Base-by-base conservation (phyloP, 2,888 invertebrate genomes). In the Dichetophora obliterata region DNA sequence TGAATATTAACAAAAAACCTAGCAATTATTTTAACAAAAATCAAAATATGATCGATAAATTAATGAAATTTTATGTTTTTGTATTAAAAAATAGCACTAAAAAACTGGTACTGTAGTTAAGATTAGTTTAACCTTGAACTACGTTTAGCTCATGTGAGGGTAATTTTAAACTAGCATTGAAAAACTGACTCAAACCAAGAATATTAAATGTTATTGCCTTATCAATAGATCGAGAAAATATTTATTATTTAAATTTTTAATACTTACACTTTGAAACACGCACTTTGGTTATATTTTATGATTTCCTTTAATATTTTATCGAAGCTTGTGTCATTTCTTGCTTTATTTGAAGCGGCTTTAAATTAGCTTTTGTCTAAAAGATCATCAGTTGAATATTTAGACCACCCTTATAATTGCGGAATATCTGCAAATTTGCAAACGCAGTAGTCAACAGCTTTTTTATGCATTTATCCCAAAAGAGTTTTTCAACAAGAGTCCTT, bases 351-450 rank as follows among this genome's bases (percentile, higher is more conserved):
- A 22, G 31, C 31, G 22, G 70, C 24, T 65, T 75, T 14, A 31
- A 79, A 50, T 19, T 72, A 2, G 6, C 85, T 86, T n/a, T 70
- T 77, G 57, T 82, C 82, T 3, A 86, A 22, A 3, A 85, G 78
- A 34, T 82, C 82, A 79, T 77, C 77, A n/a, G 48, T 6, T 19
- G 57, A 19, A 9, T 19, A n/a, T 70, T 70, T 14, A 37, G 22
- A 16, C 8, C 43, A 50, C 11, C 52, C 70, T 0, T 19, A 6
- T 24, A 72, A 43, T 27, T 73, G 57, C 9, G 37, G 9, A 50
- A 66, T 54, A 11, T 54, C 71, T 74, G 61, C 11, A 37, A 22
- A 59, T 22, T 37, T 34, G 16, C 34, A 31, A 31, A 59, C 70
- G 50, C 57, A 83, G n/a, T 81, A 81, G 71, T 85, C 86, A 0